Evolutionary conservation across 1,140 invertebrate species (phyloP), one percentile per base, ranked within the genome.

Genomic region (Psix sp.): DNA sequence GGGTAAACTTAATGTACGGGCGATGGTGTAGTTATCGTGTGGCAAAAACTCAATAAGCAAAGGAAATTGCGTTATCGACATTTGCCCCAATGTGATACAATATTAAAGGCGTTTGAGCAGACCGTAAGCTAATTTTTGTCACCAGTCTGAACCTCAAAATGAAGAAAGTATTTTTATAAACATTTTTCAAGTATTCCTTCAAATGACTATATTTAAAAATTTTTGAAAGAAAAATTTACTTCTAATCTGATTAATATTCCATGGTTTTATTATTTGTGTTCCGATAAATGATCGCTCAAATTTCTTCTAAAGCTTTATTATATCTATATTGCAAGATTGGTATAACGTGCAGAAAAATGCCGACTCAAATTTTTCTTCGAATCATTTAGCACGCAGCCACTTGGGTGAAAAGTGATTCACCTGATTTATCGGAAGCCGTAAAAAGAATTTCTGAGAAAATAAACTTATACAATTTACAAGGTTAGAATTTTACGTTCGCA

Each of bases 61-160:
- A 54, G 49, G 45, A 46, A 65, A 65, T 65, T 52, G 52, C 15
- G 48, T 65, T 65, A 65, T 54, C 48, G 40, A 15, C 13, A 33
- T 38, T 45, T 31, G 40, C 38, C 13, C n/a, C 38, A 5, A 7
- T 39, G 14, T 45, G 48, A 38, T 63, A 63, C 52, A 52, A 63
- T 52, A 63, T 63, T 51, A 43, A 62, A 43, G 21, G 24, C 49
- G 6, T 42, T 42, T 14, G 11, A 49, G 5, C 15, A 1, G 14
- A 17, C 7, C 4, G 9, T 15, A 11, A 1, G 11, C 13, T 63
- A 35, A 63, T 63, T 49, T 43, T 52, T n/a, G n/a, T n/a, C n/a
- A n/a, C n/a, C n/a, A n/a, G n/a, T n/a, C n/a, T n/a, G n/a, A n/a
- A n/a, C n/a, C n/a, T n/a, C n/a, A n/a, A n/a, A n/a, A n/a, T n/a